Base-by-base conservation (phyloP, 2,888 invertebrate species). In the Argyra leucocephala region DNA sequence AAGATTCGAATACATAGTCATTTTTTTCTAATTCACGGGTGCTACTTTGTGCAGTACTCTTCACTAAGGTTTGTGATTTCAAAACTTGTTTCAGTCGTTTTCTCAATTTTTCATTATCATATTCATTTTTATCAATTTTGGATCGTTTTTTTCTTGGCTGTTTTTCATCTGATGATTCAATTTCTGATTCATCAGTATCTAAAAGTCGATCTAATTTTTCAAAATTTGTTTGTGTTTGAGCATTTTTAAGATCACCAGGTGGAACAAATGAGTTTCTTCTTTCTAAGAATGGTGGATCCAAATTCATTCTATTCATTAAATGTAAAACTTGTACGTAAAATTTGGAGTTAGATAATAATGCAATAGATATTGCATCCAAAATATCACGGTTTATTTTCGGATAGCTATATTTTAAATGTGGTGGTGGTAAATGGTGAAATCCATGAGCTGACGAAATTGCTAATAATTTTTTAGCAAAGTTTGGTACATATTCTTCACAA, bases 291-390 rank as follows among this genome's bases (percentile, higher is more conserved):
- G 96, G 96, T 60, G 88, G 85, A 22, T 90, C 88, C 63, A 96
- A 79, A 76, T 90, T 91, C 93, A 96, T 93, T 80, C 90, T 91
- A 76, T 96, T 96, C 96, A 96, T 96, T 64, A 96, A 82, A 81
- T 96, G 96, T 62, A 96, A 75, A 12, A 89, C 86, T 83, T 91
- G 88, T 1, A 85, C 87, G 75, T 96, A 96, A 77, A 96, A 91
- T 72, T 88, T 86, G 64, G 90, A 89, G 71, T 91, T 87, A 21
- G 84, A 83, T 65, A 88, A 84, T 66, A 96, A 78, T 26, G 88
- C 85, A 76, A 88, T 84, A 5, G 88, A 84, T 67, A 96, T 93
- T 74, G 92, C 91, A 65, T 88, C 83, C 60, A 92, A 82, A 60
- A 88, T 89, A 64, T 84, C 83, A 57, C 85, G 83, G 64, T 86